phyloP scores from a whole-genome alignment of 2,888 invertebrate species.

The Auanema sp. region DNA sequence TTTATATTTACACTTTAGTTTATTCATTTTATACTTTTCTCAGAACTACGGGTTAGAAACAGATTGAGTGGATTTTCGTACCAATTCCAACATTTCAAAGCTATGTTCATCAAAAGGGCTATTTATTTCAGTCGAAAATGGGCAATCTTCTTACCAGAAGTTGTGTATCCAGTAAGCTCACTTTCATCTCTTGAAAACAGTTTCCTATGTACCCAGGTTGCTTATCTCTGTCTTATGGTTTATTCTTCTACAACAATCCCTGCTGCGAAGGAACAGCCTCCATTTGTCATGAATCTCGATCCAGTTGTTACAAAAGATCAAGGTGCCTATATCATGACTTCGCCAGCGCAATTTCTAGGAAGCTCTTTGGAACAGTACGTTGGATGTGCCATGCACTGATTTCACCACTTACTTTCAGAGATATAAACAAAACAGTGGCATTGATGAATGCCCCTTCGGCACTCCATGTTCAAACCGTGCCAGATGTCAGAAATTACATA shows the following conservation, averaged over 20 bases:
- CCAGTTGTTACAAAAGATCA: constrained; percentile 20
- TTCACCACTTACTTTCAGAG: not conserved
- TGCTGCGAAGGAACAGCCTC: constrained; percentile 36
- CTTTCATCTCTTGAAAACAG: not conserved
- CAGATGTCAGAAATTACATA: constrained; percentile 8
- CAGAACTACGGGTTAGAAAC: constrained; percentile 21
- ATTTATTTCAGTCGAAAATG: constrained; percentile 44
- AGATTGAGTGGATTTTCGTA: constrained; percentile 29
- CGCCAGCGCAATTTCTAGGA: not conserved
- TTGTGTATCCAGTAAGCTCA: constrained; percentile 37
- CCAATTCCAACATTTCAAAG: constrained; percentile 31
- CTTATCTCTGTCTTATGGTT: constrained; percentile 32
- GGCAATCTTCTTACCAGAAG: constrained; percentile 46
- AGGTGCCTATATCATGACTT: constrained; percentile 9
- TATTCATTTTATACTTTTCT: not conserved
- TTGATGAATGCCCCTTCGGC: not conserved
- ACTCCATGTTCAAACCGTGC: constrained; percentile 4
- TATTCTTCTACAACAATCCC: constrained; percentile 36
- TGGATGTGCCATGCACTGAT: not conserved
- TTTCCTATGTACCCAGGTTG: constrained; percentile 20
- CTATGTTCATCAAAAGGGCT: constrained; percentile 45
- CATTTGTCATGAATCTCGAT: constrained; percentile 26
- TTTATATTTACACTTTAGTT: not conserved
- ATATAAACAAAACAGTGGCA: constrained; percentile 2
- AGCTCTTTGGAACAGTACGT: constrained; percentile 2